Base-by-base conservation (phyloP, 2,888 invertebrate genomes). In the Toxonevra muliebris region DNA sequence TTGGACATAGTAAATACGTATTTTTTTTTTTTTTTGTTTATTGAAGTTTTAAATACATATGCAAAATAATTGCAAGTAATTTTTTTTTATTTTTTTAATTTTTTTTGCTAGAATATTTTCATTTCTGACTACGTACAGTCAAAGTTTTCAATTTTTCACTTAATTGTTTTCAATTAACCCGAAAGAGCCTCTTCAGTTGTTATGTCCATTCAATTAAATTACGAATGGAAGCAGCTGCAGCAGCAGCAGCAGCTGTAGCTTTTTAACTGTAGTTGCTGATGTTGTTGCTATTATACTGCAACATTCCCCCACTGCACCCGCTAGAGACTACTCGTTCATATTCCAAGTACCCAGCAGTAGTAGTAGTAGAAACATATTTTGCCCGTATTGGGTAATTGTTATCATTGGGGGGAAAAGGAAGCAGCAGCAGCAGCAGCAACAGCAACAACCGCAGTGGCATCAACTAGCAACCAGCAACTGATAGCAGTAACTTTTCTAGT, bases 111-210 rank as follows among this genome's bases (percentile, higher is more conserved):
- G 30, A 7, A 30, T 30, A 30, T 30, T 30, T 30, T 30, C 30
- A 30, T 30, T 30, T 30, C 30, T 30, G 30, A 4, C 30, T 30
- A 30, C 30, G 30, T 30, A 30, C 30, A 13, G 58, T n/a, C 15
- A 58, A 63, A 59, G 59, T 62, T 59, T 68, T 52, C 59, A 45
- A 62, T 63, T 58, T 61, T 58, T 59, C 63, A 68, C 63, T 63
- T 65, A 65, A 65, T 65, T 65, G 65, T 65, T 65, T 65, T 65
- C 65, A 65, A 65, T 65, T 65, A 65, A 65, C 65, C 48, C 65
- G 58, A 65, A 65, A 65, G 65, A 50, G 20, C 65, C 59, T 50
- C 65, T 65, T 58, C 64, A 65, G 58, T 52, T 57, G 58, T 65
- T 58, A 65, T 59, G 58, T 59, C 52, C 65, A 59, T 65, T 65